phyloP scores from a whole-genome alignment of 2,113 vertebrate genomes.

The Uria lomvia region DNA sequence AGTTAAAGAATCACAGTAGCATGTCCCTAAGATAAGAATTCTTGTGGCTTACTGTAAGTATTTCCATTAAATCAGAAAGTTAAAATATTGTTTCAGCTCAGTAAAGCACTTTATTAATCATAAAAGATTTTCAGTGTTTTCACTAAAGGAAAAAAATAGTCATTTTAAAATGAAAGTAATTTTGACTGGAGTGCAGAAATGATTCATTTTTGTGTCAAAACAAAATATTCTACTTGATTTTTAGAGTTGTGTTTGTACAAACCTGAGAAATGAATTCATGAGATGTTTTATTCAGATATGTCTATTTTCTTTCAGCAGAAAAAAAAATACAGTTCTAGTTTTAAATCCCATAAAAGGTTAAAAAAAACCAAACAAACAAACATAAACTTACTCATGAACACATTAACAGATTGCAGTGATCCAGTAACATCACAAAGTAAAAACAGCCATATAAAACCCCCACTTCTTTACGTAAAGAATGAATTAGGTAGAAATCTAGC shows the following conservation, averaged over 20 bases:
- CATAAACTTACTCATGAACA: not conserved
- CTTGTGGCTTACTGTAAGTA: not conserved
- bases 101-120: not conserved
- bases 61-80: not conserved
- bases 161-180: not conserved
- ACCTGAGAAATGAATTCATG: fast-evolving
- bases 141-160: not conserved
- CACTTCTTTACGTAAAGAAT: not conserved
- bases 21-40: not conserved
- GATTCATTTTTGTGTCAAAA: not conserved
- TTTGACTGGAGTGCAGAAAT: not conserved
- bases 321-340: not conserved
- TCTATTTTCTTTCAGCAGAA: not conserved
- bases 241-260: not conserved
- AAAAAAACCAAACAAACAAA: not conserved
- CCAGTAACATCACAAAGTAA: not conserved
- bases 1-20: not conserved
- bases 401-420: not conserved
- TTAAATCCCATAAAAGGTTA: not conserved
- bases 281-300: not conserved
- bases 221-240: not conserved
- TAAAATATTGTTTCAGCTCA: not conserved
- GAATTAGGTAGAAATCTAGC: not conserved
- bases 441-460: fast-evolving
- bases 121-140: not conserved